These are phyloP conservation scores for Rhizomys pruinosus DNA, from an alignment of 2,113 vertebrate genomes.

Conservation along the genomic window DNA sequence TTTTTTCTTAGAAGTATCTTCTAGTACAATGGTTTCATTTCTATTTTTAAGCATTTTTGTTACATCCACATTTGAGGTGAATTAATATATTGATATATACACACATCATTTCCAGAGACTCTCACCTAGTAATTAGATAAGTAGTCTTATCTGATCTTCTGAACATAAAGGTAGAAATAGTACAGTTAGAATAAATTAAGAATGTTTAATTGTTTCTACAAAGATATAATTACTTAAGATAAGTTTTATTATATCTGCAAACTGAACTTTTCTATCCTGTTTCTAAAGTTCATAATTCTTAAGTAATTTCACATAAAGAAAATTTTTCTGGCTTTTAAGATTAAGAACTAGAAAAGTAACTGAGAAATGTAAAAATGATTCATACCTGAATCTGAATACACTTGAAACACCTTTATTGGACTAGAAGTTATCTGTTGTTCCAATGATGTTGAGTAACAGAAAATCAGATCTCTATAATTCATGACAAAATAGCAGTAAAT, in stretches of 20 bases:
- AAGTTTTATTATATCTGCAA: not conserved
- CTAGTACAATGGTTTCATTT: not conserved
- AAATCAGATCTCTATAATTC: not conserved
- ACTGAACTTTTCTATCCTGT: not conserved
- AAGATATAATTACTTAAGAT: not conserved
- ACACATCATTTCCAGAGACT: not conserved
- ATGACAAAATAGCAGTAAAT: not conserved
- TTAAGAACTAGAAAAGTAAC: too few species aligned
- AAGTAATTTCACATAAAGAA: not conserved
- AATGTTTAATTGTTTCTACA: not conserved
- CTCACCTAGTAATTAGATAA: not conserved
- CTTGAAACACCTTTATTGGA: not conserved
- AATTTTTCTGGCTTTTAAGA: not conserved
- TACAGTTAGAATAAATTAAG: not conserved
- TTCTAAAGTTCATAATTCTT: not conserved
- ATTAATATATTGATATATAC: too few species aligned
- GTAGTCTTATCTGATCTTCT: not conserved
- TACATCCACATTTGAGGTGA: too few species aligned
- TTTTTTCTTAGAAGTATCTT: not conserved
- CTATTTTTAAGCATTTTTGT: not conserved
- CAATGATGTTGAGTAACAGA: not conserved
- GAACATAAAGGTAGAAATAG: not conserved
- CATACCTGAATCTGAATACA: not conserved
- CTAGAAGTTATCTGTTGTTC: too few species aligned
- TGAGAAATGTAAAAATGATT: too few species aligned